These are phyloP conservation scores for Limanda limanda DNA, from an alignment of 2,113 vertebrate genomes.

Conservation along the genomic window DNA sequence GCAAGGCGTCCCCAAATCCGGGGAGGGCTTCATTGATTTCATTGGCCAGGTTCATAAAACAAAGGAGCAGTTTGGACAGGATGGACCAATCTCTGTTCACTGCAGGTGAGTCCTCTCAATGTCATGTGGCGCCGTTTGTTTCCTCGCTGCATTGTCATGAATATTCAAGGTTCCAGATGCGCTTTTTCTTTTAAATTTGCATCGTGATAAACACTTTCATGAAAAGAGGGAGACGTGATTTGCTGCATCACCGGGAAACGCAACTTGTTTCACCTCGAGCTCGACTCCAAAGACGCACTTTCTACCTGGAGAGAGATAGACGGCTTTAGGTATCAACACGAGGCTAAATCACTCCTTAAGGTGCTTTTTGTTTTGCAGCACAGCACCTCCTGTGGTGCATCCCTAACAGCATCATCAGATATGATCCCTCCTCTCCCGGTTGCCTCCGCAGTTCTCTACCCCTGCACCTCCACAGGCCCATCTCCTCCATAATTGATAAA, in stretches of 20 bases:
- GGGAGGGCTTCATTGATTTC: slow-evolving; percentile 98
- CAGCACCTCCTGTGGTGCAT: slow-evolving; percentile 42
- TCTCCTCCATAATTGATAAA: slow-evolving; percentile 78
- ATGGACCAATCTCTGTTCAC: slow-evolving; percentile 97
- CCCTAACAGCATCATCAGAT: slow-evolving; percentile 57
- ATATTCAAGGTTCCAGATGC: background rate
- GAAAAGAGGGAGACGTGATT: background rate
- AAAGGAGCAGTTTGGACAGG: slow-evolving; percentile 99
- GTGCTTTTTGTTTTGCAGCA: slow-evolving; percentile 53
- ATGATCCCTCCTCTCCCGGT: slow-evolving; percentile 47
- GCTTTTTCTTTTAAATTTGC: background rate
- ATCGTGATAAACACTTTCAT: background rate
- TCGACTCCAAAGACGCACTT: slow-evolving; percentile 1
- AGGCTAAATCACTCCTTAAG: slow-evolving; percentile 46
- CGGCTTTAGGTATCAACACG: slow-evolving; percentile 11
- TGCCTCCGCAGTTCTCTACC: slow-evolving; percentile 19
- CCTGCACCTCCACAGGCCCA: slow-evolving; percentile 54
- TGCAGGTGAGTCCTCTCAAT: slow-evolving; percentile 87
- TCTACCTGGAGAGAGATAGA: slow-evolving; percentile 21
- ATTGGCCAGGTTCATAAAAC: slow-evolving; percentile 99
- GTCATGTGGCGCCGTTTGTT: background rate
- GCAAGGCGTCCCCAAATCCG: slow-evolving; percentile 96
- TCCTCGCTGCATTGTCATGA: background rate
- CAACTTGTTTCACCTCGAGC: background rate
- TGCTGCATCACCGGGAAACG: background rate